Conservation (phyloP, 2,797 vertebrate species). For the Podarcis lilfordi region DNA sequence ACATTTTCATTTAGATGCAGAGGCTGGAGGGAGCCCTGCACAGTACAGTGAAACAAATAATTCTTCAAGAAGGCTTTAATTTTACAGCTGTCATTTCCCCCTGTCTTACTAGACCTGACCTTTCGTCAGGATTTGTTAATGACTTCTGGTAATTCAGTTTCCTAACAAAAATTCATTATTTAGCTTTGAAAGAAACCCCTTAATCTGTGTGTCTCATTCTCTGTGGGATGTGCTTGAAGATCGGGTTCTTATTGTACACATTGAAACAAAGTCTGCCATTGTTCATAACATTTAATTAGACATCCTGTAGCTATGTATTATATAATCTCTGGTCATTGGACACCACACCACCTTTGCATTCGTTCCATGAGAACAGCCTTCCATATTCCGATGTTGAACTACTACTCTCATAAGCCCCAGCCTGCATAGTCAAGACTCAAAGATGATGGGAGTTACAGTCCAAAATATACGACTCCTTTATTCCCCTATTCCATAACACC, state of each 20-base stretch:
- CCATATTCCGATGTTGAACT: no score
- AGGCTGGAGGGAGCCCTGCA: no score
- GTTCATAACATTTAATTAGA: neutral
- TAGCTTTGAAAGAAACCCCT: neutral
- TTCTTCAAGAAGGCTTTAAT: conserved; percentile 18
- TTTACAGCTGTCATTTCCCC: neutral
- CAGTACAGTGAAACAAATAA: conserved; percentile 13
- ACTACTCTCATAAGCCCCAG: no score
- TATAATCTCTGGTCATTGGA: neutral
- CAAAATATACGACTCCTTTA: neutral
- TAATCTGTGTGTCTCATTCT: neutral
- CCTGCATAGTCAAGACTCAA: no score
- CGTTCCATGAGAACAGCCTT: no score
- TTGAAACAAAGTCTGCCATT: neutral
- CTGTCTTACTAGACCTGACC: neutral
- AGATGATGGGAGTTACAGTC: no score
- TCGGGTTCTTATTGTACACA: neutral
- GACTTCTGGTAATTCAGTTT: neutral
- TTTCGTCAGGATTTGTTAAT: neutral
- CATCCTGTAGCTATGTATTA: neutral
- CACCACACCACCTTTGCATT: neutral
- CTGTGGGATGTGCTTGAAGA: neutral
- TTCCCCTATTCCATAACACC: no score
- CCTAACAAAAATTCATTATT: neutral
- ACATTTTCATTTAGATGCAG: conserved; percentile 1